phyloP scores from a whole-genome alignment of 2,888 invertebrate genomes.

The Oxystoma pomonae region DNA sequence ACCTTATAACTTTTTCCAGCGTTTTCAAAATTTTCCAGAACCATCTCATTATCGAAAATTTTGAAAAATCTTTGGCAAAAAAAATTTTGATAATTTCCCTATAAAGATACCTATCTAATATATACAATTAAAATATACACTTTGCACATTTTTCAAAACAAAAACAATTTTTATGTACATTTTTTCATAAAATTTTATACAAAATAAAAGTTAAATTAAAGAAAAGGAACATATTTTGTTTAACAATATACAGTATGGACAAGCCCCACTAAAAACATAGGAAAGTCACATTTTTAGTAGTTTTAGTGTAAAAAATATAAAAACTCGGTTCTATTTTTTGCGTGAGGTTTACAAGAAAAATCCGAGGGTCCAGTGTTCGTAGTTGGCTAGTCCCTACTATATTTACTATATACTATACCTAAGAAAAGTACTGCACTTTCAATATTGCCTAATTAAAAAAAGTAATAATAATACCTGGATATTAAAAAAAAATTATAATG shows the following conservation, averaged over 20 bases:
- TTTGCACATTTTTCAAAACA: neutral
- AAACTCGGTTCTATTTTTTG: too few relatives aligned
- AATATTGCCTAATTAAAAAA: neutral
- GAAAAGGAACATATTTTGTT: neutral
- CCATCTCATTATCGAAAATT: slow-evolving; percentile 2
- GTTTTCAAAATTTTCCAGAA: slow-evolving; percentile 10
- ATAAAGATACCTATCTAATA: too few relatives aligned
- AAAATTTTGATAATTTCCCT: slow-evolving; percentile 13
- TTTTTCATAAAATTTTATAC: neutral
- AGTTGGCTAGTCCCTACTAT: too few relatives aligned
- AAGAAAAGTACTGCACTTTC: neutral
- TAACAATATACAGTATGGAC: neutral
- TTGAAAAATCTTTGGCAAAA: slow-evolving; percentile 21
- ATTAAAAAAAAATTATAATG: neutral
- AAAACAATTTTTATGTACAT: neutral
- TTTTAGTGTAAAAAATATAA: too few relatives aligned
- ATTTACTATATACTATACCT: neutral
- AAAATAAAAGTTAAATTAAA: slow-evolving; percentile 3
- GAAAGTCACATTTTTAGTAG: too few relatives aligned
- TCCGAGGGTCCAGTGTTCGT: too few relatives aligned
- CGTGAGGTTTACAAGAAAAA: too few relatives aligned
- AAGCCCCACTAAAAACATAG: too few relatives aligned
- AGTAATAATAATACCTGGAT: too few relatives aligned
- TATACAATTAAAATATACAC: neutral
- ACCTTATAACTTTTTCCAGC: too few relatives aligned